A percentile compares a stretch with the other conserved stretches of the same genome.
Evolutionary conservation across 2,888 invertebrate species (phyloP).

Genomic region (Himalopsyche anomala): DNA sequence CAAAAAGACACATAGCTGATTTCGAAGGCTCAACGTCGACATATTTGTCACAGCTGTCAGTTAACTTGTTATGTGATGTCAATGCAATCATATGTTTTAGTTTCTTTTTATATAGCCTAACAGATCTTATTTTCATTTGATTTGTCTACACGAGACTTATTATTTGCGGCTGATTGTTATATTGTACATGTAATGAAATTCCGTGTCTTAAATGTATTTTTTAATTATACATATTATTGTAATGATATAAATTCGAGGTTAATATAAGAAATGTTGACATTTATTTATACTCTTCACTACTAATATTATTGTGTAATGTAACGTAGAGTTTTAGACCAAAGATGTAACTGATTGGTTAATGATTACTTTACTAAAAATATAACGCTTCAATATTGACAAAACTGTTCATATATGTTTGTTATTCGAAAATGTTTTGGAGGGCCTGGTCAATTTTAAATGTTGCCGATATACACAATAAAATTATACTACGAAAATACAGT

Average conservation of each 20-base stretch:
- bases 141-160: slow-evolving; percentile 12
- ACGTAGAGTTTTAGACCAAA: slow-evolving; percentile 35
- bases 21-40: too few species aligned
- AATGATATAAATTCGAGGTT: slow-evolving; percentile 21
- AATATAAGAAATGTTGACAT: slow-evolving; percentile 35
- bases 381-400: slow-evolving; percentile 16
- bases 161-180: slow-evolving; percentile 36
- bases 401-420: background rate
- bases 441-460: background rate
- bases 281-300: slow-evolving; percentile 35
- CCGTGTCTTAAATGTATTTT: slow-evolving; percentile 42
- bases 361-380: slow-evolving; percentile 27
- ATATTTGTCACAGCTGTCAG: too few species aligned
- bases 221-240: slow-evolving; percentile 34
- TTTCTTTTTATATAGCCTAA: background rate
- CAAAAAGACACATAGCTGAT: too few species aligned
- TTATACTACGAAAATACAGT: too few species aligned
- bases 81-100: too few species aligned
- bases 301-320: slow-evolving; percentile 37
- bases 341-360: slow-evolving; percentile 36
- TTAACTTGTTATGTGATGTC: too few species aligned
- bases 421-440: background rate
- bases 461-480: background rate
- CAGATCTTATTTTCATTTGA: background rate
- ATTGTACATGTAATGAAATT: slow-evolving; percentile 33